Evolutionary conservation across 2,797 vertebrate genomes (phyloP).

Genomic region (Neosilurus hyrtlii): DNA sequence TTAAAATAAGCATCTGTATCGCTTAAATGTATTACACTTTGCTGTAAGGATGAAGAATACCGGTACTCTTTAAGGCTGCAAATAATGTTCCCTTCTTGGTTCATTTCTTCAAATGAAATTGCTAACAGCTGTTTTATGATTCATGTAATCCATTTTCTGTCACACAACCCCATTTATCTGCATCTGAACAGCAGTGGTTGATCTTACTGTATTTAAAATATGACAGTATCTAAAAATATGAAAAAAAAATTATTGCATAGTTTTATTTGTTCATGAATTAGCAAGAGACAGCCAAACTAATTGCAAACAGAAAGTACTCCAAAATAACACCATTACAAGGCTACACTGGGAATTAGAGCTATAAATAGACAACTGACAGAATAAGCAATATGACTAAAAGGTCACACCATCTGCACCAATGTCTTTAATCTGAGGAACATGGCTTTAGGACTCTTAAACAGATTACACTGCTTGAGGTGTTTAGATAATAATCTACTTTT

Average conservation of each 20-base stretch:
- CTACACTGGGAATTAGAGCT: slow-evolving; percentile 15
- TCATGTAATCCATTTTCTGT: background rate
- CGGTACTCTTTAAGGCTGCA: background rate
- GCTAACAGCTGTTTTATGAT: background rate
- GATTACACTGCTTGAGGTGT: slow-evolving; percentile 47
- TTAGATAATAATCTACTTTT: slow-evolving; percentile 38
- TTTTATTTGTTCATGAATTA: background rate
- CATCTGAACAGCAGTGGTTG: background rate
- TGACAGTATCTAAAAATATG: background rate
- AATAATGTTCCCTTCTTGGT: background rate
- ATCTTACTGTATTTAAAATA: background rate
- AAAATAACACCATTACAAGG: slow-evolving; percentile 17
- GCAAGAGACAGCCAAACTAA: background rate
- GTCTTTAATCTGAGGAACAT: slow-evolving; percentile 43
- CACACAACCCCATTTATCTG: too few relatives aligned
- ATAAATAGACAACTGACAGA: slow-evolving; percentile 25
- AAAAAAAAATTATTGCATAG: background rate
- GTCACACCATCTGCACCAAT: slow-evolving; percentile 46
- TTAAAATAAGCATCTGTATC: too few relatives aligned
- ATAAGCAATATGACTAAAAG: slow-evolving; percentile 48
- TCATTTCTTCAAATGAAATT: background rate
- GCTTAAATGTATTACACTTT: too few relatives aligned
- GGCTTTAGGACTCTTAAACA: slow-evolving; percentile 52
- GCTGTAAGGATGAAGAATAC: too few relatives aligned
- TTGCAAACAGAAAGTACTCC: background rate